Evolutionary conservation across 2,888 invertebrate species (phyloP).

Genomic region (Chelonus formosanus): DNA sequence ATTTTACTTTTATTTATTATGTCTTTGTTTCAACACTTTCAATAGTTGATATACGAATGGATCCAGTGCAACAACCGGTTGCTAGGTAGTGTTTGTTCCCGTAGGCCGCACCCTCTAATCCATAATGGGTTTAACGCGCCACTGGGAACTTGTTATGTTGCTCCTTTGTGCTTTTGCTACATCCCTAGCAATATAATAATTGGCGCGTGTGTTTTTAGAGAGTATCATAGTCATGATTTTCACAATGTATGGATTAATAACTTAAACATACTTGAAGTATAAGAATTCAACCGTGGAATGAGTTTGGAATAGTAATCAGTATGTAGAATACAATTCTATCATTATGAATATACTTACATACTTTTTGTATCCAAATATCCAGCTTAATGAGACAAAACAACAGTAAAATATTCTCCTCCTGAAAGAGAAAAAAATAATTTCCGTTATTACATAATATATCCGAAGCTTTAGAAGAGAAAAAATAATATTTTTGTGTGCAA

Average conservation of each 20-base stretch:
- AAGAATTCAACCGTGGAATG: too few species aligned
- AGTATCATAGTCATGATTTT: neutral
- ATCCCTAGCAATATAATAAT: constrained; percentile 13
- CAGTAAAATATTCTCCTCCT: too few species aligned
- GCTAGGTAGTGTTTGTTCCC: constrained; percentile 54
- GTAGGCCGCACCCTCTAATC: constrained; percentile 46
- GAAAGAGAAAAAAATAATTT: too few species aligned
- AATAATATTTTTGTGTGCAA: too few species aligned
- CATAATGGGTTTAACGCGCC: constrained; percentile 41
- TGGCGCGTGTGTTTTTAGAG: constrained; percentile 9
- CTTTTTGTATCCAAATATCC: too few species aligned
- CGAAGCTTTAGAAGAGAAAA: too few species aligned
- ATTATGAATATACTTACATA: too few species aligned
- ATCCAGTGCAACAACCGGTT: constrained; percentile 46
- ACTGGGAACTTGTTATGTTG: constrained; percentile 22
- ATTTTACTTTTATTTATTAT: constrained; percentile 4
- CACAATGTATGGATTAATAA: neutral
- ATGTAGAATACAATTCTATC: too few species aligned
- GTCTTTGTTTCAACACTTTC: neutral
- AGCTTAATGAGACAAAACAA: too few species aligned
- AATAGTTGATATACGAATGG: neutral
- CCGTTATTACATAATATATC: too few species aligned
- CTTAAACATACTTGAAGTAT: neutral
- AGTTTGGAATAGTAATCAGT: too few species aligned
- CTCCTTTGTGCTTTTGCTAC: constrained; percentile 8